Base-by-base conservation (phyloP, 2,888 invertebrate species). In the Microctonus hyperodae region DNA sequence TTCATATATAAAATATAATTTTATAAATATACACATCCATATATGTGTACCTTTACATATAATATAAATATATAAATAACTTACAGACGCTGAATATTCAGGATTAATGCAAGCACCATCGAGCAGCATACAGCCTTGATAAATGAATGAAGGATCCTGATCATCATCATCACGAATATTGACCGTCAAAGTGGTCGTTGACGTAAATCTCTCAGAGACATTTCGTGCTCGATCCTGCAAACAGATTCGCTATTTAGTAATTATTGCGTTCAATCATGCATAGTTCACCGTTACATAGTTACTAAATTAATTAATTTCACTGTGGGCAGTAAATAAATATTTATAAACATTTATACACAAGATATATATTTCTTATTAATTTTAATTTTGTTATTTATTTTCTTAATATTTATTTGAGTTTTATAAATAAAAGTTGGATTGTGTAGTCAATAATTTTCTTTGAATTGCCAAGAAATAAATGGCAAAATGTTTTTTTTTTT, bases 121-220 rank as follows among this genome's bases (percentile, higher is more conserved):
- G 61, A 92, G 87, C 0, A 92, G 85, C 74, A 90, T 91, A 80
- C 96, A 96, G 13, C 94, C 94, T 75, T 93, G 91, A 85, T 95
- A 95, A 70, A 94, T 92, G 80, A 96, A 96, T 0, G 94, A 94
- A 0, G 96, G 96, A 80, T 94, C 95, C 79, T 94, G 92, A 79
- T 96, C 96, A 79, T 96, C 96, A 56, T 94, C 95, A 77, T 96
- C 96, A 76, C 90, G 88, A 11, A 97, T 90, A 76, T 92, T 92
- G 2, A 97, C 91, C 0, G 92, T 93, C 69, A 97, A 84, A 0
- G 93, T 95, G 1, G 95, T 92, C 23, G 95, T 95, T 16, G 94
- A 91, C 0, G 95, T 92, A 65, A 93, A 86, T 58, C 95, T 88
- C 76, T 92, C 90, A 16, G 90, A 88, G 33, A 88, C 88, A 78